Evolutionary conservation across 1,140 invertebrate species (phyloP), one percentile per base, ranked within the genome.

Genomic region (Ridgeia piscesae): DNA sequence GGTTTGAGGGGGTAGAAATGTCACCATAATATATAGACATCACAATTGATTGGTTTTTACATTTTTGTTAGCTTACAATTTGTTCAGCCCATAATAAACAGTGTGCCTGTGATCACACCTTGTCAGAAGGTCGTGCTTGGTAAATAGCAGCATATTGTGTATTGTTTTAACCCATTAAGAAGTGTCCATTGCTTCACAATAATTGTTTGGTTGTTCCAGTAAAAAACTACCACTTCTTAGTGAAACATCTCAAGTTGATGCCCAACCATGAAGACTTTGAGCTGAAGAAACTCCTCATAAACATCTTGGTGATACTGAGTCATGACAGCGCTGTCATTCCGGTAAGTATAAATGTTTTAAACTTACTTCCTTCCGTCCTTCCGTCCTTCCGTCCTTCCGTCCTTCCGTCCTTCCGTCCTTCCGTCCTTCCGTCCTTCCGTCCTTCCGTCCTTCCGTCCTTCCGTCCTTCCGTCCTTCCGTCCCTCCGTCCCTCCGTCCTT

Each of bases 231-330:
- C 95, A 95, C 94, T 94, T 94, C 11, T 92, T 96, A 27, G 95
- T 96, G 21, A 95, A 95, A 92, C 96, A 96, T 93, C 89, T 96
- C 14, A 96, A 96, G 92, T 92, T 96, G 27, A 93, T 93, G 92
- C 94, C 94, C 77, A 95, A 94, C 92, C 95, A 95, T 94, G 96
- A 96, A 94, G 96, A 96, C 93, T 96, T 96, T 95, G 96, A 96
- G 93, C 91, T 96, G 92, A 96, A 96, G 94, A 96, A 96, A 92
- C 93, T 96, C 17, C 94, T 96, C 33, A 94, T 96, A 91, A 95
- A 95, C 92, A 94, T 96, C 88, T 93, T 96, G 35, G 94, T 95
- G 2, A 94, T 95, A 8, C 93, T 96, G 9, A 94, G 95, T 92
- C 95, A 94, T 93, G 94, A 96, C 91, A 93, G 94, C 0, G 94